These are phyloP conservation scores for Tiphia femorata DNA, from an alignment of 2,888 invertebrate genomes.

Conservation along the genomic window DNA sequence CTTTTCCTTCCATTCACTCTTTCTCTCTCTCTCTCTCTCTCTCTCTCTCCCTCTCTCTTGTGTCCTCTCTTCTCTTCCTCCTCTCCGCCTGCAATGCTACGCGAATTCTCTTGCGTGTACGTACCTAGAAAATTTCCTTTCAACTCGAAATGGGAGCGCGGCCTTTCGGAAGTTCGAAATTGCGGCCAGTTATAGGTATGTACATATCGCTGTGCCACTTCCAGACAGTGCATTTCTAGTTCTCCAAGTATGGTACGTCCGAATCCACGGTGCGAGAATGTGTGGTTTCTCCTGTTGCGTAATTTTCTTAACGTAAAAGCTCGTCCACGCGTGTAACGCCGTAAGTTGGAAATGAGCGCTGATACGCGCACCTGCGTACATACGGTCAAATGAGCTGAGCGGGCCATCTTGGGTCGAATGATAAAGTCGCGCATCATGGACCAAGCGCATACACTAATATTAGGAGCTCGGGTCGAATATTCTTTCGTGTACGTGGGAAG, in stretches of 20 bases:
- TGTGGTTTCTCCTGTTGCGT: no score
- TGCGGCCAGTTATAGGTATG: background rate
- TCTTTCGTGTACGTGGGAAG: no score
- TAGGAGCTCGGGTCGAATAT: no score
- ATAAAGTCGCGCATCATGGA: no score
- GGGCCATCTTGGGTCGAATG: no score
- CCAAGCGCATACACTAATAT: no score
- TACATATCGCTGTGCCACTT: conserved; percentile 1
- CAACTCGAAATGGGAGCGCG: background rate
- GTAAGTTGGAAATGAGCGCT: background rate
- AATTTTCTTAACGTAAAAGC: background rate
- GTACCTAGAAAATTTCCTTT: conserved; percentile 3
- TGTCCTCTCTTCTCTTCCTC: background rate
- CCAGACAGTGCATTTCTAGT: background rate
- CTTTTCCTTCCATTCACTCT: background rate
- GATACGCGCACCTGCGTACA: background rate
- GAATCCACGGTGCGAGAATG: background rate
- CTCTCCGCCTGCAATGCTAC: background rate
- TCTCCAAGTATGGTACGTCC: background rate
- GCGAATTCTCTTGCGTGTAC: background rate
- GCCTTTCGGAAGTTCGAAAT: background rate
- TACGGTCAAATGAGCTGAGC: no score
- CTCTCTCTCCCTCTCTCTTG: background rate
- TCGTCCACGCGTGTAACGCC: background rate
- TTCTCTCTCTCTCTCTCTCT: background rate